phyloP scores from a whole-genome alignment of 2,888 invertebrate genomes.

The Laothoe populi region DNA sequence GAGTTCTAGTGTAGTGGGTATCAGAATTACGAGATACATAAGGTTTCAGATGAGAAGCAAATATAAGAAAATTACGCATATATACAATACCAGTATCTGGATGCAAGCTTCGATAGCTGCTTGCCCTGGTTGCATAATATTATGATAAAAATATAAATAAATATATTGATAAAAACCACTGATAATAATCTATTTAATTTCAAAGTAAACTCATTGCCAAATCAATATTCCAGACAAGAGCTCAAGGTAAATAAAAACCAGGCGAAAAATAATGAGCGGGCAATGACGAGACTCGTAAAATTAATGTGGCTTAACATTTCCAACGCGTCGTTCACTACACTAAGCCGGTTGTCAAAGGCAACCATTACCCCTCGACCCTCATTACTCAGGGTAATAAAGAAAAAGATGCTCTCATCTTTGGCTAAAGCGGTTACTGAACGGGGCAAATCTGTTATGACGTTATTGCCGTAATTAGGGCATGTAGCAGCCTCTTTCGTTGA shows the following conservation, averaged over 20 bases:
- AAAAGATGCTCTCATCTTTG: slow-evolving; percentile 37
- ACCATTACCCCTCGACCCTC: slow-evolving; percentile 45
- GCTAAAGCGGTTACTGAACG: slow-evolving; percentile 28
- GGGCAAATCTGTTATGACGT: slow-evolving; percentile 30
- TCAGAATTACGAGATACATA: not conserved
- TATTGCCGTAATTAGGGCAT: slow-evolving; percentile 28
- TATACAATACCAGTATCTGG: not conserved
- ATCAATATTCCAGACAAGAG: slow-evolving; percentile 19
- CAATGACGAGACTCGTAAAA: slow-evolving; percentile 50
- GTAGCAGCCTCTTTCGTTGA: slow-evolving; percentile 23
- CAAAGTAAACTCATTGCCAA: not conserved
- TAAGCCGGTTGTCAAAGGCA: slow-evolving; percentile 53
- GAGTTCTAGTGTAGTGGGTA: not conserved
- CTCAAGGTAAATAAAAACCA: slow-evolving; percentile 43
- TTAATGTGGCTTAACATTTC: slow-evolving; percentile 49
- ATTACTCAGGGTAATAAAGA: slow-evolving; percentile 48
- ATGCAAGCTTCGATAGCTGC: not conserved
- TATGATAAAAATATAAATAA: not conserved
- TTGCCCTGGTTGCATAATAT: not conserved
- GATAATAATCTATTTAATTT: not conserved
- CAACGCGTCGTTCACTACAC: slow-evolving; percentile 37
- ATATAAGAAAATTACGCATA: not conserved
- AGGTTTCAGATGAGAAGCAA: not conserved
- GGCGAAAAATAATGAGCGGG: slow-evolving; percentile 46
- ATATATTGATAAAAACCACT: too few species aligned